Percentiles rank a stretch among this genome's conserved stretches.
Conservation (phyloP, 1,140 invertebrate genomes). For the Lasaia peninsularis region DNA sequence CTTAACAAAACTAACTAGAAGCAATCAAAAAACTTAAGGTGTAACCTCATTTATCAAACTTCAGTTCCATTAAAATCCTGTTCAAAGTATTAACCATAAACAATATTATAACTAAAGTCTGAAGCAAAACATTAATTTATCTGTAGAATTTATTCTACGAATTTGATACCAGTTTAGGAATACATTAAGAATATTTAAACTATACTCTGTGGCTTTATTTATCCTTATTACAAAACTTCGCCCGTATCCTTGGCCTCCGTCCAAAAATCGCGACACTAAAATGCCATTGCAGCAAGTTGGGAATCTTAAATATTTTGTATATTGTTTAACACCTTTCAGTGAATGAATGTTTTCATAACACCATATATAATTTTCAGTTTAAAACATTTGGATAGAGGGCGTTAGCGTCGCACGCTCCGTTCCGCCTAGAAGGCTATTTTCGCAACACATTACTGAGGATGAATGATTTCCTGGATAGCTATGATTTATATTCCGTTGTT, state of each 20-base stretch:
- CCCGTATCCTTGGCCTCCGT: constrained; percentile 2
- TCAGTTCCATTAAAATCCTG: too few species aligned
- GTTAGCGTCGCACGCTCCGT: constrained; percentile 47
- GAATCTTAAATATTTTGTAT: constrained; percentile 33
- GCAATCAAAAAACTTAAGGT: too few species aligned
- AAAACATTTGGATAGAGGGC: constrained; percentile 63
- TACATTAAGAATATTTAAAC: neutral
- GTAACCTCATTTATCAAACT: too few species aligned
- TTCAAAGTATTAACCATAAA: neutral
- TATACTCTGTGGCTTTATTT: neutral
- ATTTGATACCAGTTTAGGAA: constrained; percentile 3
- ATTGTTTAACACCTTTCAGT: constrained; percentile 34
- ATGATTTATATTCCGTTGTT: constrained; percentile 65
- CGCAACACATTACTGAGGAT: constrained; percentile 73
- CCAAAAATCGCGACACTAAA: constrained; percentile 13
- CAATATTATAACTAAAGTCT: neutral
- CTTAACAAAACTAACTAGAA: too few species aligned
- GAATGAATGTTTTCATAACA: constrained; percentile 56
- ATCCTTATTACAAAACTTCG: constrained; percentile 19
- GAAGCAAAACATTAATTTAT: neutral
- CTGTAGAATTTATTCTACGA: neutral
- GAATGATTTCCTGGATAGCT: constrained; percentile 70
- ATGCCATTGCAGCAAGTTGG: constrained; percentile 16
- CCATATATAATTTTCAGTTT: constrained; percentile 46
- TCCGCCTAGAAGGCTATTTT: constrained; percentile 70